These are phyloP conservation scores for Bovichtus variegatus DNA, from an alignment of 2,797 vertebrate species.

Conservation along the genomic window DNA sequence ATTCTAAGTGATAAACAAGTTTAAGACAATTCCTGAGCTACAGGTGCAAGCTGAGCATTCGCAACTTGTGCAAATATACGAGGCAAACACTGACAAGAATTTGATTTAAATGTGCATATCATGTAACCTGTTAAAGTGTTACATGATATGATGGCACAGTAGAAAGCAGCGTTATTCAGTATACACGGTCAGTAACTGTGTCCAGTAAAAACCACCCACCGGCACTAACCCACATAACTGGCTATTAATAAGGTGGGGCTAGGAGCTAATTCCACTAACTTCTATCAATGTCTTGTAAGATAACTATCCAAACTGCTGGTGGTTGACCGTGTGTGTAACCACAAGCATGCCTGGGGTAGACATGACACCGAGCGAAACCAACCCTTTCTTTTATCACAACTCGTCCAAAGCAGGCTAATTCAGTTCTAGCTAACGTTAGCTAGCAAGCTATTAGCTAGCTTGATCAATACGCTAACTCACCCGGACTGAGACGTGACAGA, in stretches of 20 bases:
- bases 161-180: not conserved
- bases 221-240: slow-evolving; percentile 18
- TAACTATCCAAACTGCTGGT: not conserved
- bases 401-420: slow-evolving; percentile 35
- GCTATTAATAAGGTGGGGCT: not conserved
- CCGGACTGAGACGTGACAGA: slow-evolving; percentile 44
- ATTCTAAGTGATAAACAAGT: slow-evolving; percentile 4
- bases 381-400: not conserved
- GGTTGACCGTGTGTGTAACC: not conserved
- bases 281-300: not conserved
- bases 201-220: not conserved
- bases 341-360: not conserved
- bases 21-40: slow-evolving; percentile 5
- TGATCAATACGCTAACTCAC: slow-evolving; percentile 65
- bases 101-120: slow-evolving; percentile 18
- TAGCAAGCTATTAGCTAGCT: slow-evolving; percentile 30
- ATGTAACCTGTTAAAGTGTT: too few species aligned
- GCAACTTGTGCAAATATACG: slow-evolving; percentile 36
- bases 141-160: not conserved
- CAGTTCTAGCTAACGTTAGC: slow-evolving; percentile 33
- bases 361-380: not conserved
- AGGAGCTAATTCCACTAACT: not conserved
- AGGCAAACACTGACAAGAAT: slow-evolving; percentile 29
- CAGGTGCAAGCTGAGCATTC: not conserved
- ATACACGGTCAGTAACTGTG: not conserved